A percentile compares a stretch with the other conserved stretches of the same genome.
Conservation (phyloP, 53 echinoderm and acorn worm species). For the Astropecten irregularis region DNA sequence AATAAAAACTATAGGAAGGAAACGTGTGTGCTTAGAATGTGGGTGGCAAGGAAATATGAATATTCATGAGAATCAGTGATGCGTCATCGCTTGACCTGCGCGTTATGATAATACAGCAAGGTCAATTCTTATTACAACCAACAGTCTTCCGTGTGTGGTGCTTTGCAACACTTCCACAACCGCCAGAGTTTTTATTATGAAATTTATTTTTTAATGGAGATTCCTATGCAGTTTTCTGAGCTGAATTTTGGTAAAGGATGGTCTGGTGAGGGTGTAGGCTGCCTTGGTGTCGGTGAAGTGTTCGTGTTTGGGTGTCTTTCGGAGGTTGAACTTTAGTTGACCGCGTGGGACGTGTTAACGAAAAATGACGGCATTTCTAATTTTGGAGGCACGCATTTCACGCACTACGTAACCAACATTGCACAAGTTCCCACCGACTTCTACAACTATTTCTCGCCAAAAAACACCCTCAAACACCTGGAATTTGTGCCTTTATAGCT, state of each 20-base stretch:
- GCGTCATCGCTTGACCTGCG: slow-evolving; percentile 46
- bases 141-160: no score
- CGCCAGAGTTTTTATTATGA: no score
- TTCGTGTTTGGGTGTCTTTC: not conserved
- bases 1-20: slow-evolving; percentile 1
- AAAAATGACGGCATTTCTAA: slow-evolving; percentile 35
- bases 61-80: slow-evolving; percentile 33
- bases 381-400: slow-evolving; percentile 15
- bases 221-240: not conserved
- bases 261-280: not conserved
- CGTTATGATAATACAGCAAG: not conserved
- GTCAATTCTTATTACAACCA: not conserved
- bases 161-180: no score
- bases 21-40: not conserved
- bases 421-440: not conserved
- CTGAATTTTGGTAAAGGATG: not conserved
- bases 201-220: not conserved
- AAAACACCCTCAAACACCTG: not conserved
- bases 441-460: not conserved
- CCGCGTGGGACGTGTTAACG: slow-evolving; percentile 11
- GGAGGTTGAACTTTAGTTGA: slow-evolving; percentile 5
- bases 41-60: slow-evolving; percentile 7
- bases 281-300: not conserved
- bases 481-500: not conserved
- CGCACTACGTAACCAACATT: not conserved